Evolutionary conservation across 1,140 invertebrate species (phyloP), one percentile per base, ranked within the genome.

Genomic region (Mamestra configurata): DNA sequence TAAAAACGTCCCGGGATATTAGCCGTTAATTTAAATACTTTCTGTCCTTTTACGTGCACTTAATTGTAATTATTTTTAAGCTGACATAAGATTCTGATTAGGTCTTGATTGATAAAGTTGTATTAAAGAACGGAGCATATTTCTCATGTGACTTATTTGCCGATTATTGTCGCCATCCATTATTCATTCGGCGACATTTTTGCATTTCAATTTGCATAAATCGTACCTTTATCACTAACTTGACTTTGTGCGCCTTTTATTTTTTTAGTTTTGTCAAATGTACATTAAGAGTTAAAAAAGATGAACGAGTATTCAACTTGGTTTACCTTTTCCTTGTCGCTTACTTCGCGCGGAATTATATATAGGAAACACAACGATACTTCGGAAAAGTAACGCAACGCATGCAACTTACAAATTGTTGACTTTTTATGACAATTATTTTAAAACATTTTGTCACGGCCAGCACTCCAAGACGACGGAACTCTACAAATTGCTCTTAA

Each of bases 141-240:
- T 76, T 64, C 40, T 31, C 57, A 22, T 15, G 53, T 57, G 71
- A 73, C 31, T 40, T 55, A 73, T 73, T 73, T 57, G 51, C 18
- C n/a, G 53, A 73, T 40, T 57, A 57, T 24, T 20, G 51, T 40
- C 71, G 31, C 18, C 15, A 40, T 24, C 5, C 15, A 46, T 76
- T 35, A 68, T 68, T 31, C 40, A 31, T 35, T 24, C 11, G 37
- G 24, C 51, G 71, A 80, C 73, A 82, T 77, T 79, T 84, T 71
- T 5, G 51, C 49, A 80, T 86, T 87, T 86, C 86, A 86, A 83
- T 91, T 86, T 85, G 82, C 81, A 85, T 86, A 89, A 86, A 90
- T 86, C 53, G 68, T 40, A 55, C 46, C 77, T 80, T 88, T 87
- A 88, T 90, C 89, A 79, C 53, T 40, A 40, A 78, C 40, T 77